Percentiles rank a stretch among this genome's conserved stretches.
phyloP scores from a whole-genome alignment of 2,113 vertebrate species.

The Phaethon lepturus region DNA sequence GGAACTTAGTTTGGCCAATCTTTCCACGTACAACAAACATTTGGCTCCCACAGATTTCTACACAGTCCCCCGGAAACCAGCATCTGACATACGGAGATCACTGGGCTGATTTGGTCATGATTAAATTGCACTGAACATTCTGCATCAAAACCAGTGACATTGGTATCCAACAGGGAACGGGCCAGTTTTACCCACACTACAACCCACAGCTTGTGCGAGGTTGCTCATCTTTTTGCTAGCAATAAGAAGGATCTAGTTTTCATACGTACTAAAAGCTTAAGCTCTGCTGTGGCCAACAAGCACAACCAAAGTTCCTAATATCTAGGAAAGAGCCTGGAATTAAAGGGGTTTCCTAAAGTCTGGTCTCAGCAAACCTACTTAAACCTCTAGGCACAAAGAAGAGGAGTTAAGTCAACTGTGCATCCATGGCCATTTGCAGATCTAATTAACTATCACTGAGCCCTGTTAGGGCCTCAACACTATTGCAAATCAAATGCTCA shows the following conservation, averaged over 20 bases:
- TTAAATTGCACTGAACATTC: background rate
- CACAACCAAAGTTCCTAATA: background rate
- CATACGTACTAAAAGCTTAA: background rate
- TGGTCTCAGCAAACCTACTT: background rate
- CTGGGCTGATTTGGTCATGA: background rate
- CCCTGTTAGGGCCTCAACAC: background rate
- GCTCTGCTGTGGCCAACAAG: background rate
- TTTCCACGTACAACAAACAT: accelerated
- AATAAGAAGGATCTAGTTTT: background rate
- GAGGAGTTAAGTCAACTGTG: background rate
- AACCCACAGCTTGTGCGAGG: accelerated
- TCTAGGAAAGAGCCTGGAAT: background rate
- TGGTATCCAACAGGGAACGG: background rate
- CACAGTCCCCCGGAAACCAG: background rate
- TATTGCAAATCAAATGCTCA: background rate
- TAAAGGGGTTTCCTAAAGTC: background rate
- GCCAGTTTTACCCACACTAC: background rate
- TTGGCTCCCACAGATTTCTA: background rate
- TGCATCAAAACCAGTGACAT: background rate
- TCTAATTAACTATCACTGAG: background rate
- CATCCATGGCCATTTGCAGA: background rate
- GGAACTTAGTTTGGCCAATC: background rate
- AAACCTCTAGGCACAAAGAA: background rate
- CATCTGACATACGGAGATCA: background rate
- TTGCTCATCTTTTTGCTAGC: background rate